Percentiles rank a stretch among this genome's conserved stretches.
These are phyloP conservation scores for Conus ventricosus DNA, from an alignment of 1,140 invertebrate genomes.

Conservation along the genomic window DNA sequence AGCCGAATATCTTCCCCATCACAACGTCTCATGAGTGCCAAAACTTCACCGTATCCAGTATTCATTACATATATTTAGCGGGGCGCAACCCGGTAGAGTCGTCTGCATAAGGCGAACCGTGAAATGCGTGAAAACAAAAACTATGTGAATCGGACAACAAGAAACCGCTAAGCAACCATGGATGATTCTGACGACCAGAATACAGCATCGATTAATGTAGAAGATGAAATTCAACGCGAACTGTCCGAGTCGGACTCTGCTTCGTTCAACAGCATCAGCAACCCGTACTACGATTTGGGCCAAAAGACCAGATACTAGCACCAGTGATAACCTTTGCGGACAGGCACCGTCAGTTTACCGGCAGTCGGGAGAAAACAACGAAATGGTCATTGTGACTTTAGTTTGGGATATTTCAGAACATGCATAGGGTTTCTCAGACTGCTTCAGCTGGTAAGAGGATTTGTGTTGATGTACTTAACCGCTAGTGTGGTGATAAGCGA, in stretches of 20 bases:
- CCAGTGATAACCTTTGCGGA: background rate
- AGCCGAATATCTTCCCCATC: background rate
- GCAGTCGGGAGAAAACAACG: conserved; percentile 8
- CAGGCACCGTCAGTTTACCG: background rate
- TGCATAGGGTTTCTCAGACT: conserved; percentile 43
- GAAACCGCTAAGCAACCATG: background rate
- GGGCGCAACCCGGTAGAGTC: background rate
- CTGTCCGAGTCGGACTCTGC: conserved; percentile 41
- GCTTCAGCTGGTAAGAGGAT: conserved; percentile 40
- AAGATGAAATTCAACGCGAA: conserved; percentile 38
- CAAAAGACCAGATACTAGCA: background rate
- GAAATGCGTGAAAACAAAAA: conserved; percentile 3
- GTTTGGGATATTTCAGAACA: conserved; percentile 45
- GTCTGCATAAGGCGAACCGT: background rate
- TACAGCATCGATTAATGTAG: background rate
- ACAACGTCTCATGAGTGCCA: background rate
- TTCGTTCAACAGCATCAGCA: conserved; percentile 50
- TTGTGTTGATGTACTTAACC: no score
- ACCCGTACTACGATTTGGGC: conserved; percentile 54
- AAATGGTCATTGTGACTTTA: conserved; percentile 44
- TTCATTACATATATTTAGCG: background rate
- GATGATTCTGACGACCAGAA: conserved; percentile 26
- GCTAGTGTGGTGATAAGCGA: no score
- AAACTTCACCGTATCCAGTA: background rate
- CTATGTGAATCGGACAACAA: background rate